Conservation (phyloP, 2,797 vertebrate species). For the Karalla daura region DNA sequence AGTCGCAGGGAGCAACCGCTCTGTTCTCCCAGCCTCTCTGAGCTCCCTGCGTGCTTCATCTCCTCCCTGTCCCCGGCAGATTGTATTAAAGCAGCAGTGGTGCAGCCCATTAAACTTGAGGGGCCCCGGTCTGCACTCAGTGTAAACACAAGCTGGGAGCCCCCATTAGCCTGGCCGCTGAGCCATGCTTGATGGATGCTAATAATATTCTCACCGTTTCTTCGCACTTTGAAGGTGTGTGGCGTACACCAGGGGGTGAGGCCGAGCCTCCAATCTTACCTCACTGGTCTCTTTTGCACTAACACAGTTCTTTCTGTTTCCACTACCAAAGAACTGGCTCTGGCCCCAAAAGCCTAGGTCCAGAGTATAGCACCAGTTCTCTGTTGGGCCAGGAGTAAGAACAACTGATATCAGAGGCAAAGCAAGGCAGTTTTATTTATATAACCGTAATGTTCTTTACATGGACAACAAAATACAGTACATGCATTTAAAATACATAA, state of each 20-base stretch:
- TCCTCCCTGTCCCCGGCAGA: slow-evolving; percentile 4
- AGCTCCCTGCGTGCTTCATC: not conserved
- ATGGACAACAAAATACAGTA: too few relatives aligned
- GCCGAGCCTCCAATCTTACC: slow-evolving; percentile 22
- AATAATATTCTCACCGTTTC: slow-evolving; percentile 47
- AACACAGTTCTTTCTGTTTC: too few relatives aligned
- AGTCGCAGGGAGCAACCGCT: not conserved
- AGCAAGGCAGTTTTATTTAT: too few relatives aligned
- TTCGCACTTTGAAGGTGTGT: slow-evolving; percentile 25
- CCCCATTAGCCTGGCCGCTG: slow-evolving; percentile 61
- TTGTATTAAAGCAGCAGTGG: slow-evolving; percentile 41
- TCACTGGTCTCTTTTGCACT: too few relatives aligned
- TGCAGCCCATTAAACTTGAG: slow-evolving; percentile 66
- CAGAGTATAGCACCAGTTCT: too few relatives aligned
- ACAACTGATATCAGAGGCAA: too few relatives aligned
- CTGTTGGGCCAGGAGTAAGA: too few relatives aligned
- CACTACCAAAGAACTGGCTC: too few relatives aligned
- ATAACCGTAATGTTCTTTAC: too few relatives aligned
- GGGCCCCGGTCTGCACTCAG: slow-evolving; percentile 50
- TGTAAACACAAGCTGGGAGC: slow-evolving; percentile 70
- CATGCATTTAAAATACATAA: too few relatives aligned
- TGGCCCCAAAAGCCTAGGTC: too few relatives aligned
- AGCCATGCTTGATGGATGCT: slow-evolving; percentile 61
- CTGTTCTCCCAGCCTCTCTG: not conserved
- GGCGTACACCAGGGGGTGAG: slow-evolving; percentile 4